A percentile compares a stretch with the other conserved stretches of the same genome.
These are phyloP conservation scores for Rhodeus uyekii DNA, from an alignment of 2,797 vertebrate species.

Conservation along the genomic window DNA sequence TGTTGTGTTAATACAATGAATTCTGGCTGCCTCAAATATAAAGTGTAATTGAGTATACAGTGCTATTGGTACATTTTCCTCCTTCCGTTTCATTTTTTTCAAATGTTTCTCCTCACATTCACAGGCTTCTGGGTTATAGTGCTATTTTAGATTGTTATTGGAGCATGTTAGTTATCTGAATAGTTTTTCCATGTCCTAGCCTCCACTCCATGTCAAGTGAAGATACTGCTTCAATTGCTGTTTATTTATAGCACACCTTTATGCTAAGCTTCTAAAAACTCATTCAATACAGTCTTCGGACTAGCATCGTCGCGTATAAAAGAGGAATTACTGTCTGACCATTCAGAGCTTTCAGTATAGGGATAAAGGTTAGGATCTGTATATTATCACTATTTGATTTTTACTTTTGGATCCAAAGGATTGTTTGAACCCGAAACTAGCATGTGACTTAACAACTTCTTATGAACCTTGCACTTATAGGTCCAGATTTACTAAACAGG, in stretches of 20 bases:
- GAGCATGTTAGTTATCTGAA: not conserved
- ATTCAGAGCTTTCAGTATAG: not conserved
- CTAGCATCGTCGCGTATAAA: not conserved
- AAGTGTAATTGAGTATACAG: conserved; percentile 54
- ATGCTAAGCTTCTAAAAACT: not conserved
- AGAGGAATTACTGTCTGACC: not conserved
- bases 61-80: conserved; percentile 3
- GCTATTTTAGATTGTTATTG: not conserved
- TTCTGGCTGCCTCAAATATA: not conserved
- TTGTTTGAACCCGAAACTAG: not conserved
- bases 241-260: not conserved
- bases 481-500: not conserved
- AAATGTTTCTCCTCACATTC: not conserved
- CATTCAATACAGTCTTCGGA: not conserved
- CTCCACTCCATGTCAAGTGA: not conserved
- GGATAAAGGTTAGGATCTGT: not conserved
- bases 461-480: not conserved
- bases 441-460: not conserved
- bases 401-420: not conserved
- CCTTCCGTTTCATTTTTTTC: conserved; percentile 41
- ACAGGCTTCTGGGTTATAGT: not conserved
- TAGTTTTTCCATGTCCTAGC: not conserved
- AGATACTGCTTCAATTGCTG: not conserved
- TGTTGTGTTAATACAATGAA: conserved; percentile 6
- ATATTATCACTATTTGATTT: not conserved